Conservation (phyloP, 2,797 vertebrate species). For the Stomatorhinus walkeri region DNA sequence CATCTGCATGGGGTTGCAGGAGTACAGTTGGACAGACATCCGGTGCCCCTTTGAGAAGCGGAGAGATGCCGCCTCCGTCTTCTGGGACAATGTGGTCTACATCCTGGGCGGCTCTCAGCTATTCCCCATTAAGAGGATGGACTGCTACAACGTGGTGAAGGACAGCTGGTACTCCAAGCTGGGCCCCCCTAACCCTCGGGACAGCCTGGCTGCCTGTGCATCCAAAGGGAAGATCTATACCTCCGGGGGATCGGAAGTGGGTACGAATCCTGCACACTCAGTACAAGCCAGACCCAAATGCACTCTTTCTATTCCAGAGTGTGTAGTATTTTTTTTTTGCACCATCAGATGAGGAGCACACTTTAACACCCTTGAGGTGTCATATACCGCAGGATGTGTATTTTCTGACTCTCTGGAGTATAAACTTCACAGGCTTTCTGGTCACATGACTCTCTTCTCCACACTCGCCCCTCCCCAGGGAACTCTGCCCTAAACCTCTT, state of each 20-base stretch:
- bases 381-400: neutral
- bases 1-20: conserved; percentile 54
- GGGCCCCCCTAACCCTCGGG: conserved; percentile 88
- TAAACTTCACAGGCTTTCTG: neutral
- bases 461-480: conserved; percentile 57
- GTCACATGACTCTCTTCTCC: neutral
- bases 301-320: neutral
- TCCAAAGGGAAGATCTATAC: conserved; percentile 96
- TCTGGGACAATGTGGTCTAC: conserved; percentile 99
- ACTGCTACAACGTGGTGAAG: conserved; percentile 97
- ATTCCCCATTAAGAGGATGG: conserved; percentile 97
- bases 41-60: conserved; percentile 97
- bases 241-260: conserved; percentile 95
- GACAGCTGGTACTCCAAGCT: conserved; percentile 99
- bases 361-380: neutral
- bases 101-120: conserved; percentile 96
- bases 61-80: conserved; percentile 87
- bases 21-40: conserved; percentile 94
- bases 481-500: conserved; percentile 90
- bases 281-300: neutral
- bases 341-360: neutral
- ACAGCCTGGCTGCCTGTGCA: conserved; percentile 91
- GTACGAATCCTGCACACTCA: conserved; percentile 55
- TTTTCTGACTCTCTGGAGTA: neutral
- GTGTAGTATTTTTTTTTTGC: neutral